These are phyloP conservation scores for Agrotis segetum DNA, from an alignment of 2,888 invertebrate genomes.

Conservation along the genomic window DNA sequence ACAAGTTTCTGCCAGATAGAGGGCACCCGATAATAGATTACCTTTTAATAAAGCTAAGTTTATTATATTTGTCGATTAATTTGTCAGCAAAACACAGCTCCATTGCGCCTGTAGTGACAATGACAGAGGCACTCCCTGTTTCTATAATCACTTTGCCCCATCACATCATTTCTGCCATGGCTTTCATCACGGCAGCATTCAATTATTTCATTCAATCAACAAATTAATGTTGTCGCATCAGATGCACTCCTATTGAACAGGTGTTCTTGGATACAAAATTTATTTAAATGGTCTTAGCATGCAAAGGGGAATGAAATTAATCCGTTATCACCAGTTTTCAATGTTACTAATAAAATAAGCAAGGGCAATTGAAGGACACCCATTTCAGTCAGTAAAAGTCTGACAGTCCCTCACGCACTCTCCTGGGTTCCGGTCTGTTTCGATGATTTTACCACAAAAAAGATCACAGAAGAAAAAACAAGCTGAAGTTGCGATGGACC, in stretches of 20 bases:
- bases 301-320: not conserved
- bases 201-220: conserved; percentile 34
- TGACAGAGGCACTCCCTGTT: not conserved
- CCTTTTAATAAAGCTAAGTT: no score
- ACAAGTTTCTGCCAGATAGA: no score
- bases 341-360: no score
- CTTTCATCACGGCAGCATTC: conserved; percentile 11
- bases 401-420: no score
- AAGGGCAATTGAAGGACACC: no score
- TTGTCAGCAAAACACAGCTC: not conserved
- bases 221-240: conserved; percentile 31
- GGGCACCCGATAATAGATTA: no score
- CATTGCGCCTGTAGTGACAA: not conserved
- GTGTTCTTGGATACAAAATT: conserved; percentile 15
- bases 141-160: not conserved
- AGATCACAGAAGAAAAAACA: not conserved
- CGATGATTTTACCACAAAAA: no score
- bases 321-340: no score
- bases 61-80: no score
- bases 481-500: not conserved
- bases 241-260: conserved; percentile 1
- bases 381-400: no score
- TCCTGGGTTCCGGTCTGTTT: no score
- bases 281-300: conserved; percentile 17
- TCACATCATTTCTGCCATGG: conserved; percentile 16